Conservation (phyloP, 2,888 invertebrate genomes). For the Drosophila prostipennis region DNA sequence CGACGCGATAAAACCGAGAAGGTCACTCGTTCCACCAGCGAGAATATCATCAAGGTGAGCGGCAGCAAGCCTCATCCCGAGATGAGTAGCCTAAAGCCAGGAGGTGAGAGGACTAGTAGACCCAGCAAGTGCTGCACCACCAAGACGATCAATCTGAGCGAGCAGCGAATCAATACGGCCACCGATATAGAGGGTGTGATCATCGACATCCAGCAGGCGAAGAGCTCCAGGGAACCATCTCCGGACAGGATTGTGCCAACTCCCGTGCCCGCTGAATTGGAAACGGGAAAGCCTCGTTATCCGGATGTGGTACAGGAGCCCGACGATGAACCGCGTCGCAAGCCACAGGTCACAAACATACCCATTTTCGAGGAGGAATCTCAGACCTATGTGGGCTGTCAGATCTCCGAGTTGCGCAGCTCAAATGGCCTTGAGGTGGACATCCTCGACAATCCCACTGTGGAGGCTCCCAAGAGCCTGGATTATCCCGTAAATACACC, state of each 20-base stretch:
- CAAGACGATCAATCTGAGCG: slow-evolving; percentile 85
- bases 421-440: slow-evolving; percentile 73
- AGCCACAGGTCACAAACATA: slow-evolving; percentile 84
- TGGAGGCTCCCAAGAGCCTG: slow-evolving; percentile 86
- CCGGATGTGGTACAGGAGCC: slow-evolving; percentile 91
- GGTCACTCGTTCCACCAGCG: slow-evolving; percentile 86
- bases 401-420: slow-evolving; percentile 85
- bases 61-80: slow-evolving; percentile 68
- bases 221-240: slow-evolving; percentile 90
- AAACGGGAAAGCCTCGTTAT: slow-evolving; percentile 87
- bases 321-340: slow-evolving; percentile 86
- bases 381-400: slow-evolving; percentile 83
- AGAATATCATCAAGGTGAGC: slow-evolving; percentile 85
- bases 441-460: slow-evolving; percentile 73
- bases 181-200: slow-evolving; percentile 86
- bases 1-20: slow-evolving; percentile 84
- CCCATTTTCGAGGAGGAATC: slow-evolving; percentile 86
- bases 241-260: slow-evolving; percentile 89
- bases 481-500: slow-evolving; percentile 61
- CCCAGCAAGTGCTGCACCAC: slow-evolving; percentile 85
- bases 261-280: slow-evolving; percentile 85
- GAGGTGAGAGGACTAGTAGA: slow-evolving; percentile 72
- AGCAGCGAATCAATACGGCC: slow-evolving; percentile 80
- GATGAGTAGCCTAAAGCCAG: slow-evolving; percentile 60
- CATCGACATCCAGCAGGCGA: slow-evolving; percentile 89